Base-by-base conservation (phyloP, 2,888 invertebrate species). In the Ornithoptera alexandrae region DNA sequence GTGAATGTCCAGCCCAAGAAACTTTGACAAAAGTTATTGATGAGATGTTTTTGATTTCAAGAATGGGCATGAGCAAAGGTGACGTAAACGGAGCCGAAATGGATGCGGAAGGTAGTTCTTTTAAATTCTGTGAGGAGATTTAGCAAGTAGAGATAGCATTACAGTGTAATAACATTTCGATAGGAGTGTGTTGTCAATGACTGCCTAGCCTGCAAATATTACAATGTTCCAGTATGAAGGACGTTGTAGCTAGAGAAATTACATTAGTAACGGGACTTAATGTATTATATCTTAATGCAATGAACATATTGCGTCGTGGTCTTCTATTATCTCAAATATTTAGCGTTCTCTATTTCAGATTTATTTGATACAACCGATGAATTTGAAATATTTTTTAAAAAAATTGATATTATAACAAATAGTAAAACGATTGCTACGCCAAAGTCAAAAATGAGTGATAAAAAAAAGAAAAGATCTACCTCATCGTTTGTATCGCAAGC, bases 371-470 rank as follows among this genome's bases (percentile, higher is more conserved):
- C 74, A 12, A 81, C 84, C 75, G 88, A 90, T 72, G 84, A 84
- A 62, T 89, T 86, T 77, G 86, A 89, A 65, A 72, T 78, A 2
- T 77, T 89, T 67, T 78, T 76, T 68, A 87, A 80, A 71, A 92
- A 91, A 76, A 81, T 91, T 39, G 77, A 84, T 65, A 82, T 75
- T 74, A 74, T 90, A 70, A 83, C 84, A 1, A 80, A 73, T 60
- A 81, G 78, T 61, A 91, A 81, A 77, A 85, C 80, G 71, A 72
- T 83, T 8, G 76, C 76, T 10, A 87, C 90, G 1, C 87, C 90
- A 20, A 83, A 87, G n/a, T 87, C 90, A 22, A 89, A 84, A 79
- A 77, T 76, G 6, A 81, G 82, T 72, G 90, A 89, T 1, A 90
- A 88, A 74, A 90, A 88, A 75, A 89, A 87, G 74, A 89, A 87